Conservation (phyloP, 1,140 invertebrate species). For the Pseudomyrmex cubaensis region DNA sequence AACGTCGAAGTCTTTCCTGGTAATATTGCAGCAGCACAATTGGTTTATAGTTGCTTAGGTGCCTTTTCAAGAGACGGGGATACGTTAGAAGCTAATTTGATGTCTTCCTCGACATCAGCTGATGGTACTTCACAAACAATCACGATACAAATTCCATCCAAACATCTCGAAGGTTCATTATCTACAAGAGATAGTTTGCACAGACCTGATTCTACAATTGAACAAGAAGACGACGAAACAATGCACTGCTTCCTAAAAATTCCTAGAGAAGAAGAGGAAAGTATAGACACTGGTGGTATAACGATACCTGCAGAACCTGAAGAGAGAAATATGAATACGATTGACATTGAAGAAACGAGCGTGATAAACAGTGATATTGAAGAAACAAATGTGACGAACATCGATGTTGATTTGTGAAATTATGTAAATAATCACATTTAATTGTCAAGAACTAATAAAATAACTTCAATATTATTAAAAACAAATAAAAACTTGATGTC, state of each 20-base stretch:
- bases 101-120: conserved; percentile 82
- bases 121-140: conserved; percentile 85
- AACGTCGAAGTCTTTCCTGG: conserved; percentile 83
- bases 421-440: conserved; percentile 26
- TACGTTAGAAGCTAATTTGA: conserved; percentile 82
- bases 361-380: conserved; percentile 63
- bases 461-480: conserved; percentile 44
- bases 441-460: conserved; percentile 22
- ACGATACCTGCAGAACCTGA: conserved; percentile 86
- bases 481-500: conserved; percentile 16
- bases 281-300: conserved; percentile 87
- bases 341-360: conserved; percentile 66
- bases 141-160: conserved; percentile 84
- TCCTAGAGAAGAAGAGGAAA: conserved; percentile 85
- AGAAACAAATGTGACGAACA: conserved; percentile 63
- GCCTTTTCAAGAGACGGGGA: conserved; percentile 83
- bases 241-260: conserved; percentile 85
- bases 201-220: conserved; percentile 74
- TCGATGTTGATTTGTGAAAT: conserved; percentile 75
- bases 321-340: conserved; percentile 61
- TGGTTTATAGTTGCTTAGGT: conserved; percentile 86
- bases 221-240: conserved; percentile 83
- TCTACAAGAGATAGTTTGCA: conserved; percentile 73
- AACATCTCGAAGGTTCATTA: conserved; percentile 78
- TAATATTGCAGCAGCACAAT: conserved; percentile 85